These are phyloP conservation scores for Taxidea taxus DNA, from an alignment of 2,113 vertebrate genomes.

Conservation along the genomic window DNA sequence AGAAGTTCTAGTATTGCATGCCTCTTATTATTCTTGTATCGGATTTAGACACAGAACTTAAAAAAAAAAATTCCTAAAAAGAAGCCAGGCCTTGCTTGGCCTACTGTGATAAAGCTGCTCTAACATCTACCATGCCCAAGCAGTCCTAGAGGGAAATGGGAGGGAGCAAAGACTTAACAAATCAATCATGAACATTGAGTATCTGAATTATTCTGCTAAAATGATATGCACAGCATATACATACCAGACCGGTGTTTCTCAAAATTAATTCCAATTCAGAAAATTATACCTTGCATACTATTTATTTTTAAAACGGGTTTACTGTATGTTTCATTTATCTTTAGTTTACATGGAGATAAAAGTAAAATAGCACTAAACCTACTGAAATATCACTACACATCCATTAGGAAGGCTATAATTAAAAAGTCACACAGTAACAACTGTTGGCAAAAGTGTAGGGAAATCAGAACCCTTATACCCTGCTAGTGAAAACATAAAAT, in stretches of 20 bases:
- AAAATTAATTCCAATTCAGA: background rate
- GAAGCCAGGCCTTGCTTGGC: background rate
- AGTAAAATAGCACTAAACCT: background rate
- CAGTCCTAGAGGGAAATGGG: background rate
- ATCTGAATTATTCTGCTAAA: background rate
- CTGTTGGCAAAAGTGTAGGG: background rate
- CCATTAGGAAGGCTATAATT: background rate
- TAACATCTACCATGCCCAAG: background rate
- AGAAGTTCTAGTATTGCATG: background rate
- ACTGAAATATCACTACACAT: background rate
- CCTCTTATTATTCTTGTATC: background rate
- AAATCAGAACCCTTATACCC: background rate
- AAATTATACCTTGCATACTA: background rate
- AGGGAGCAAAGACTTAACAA: background rate
- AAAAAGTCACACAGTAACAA: background rate
- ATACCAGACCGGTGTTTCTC: no score
- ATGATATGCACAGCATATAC: background rate
- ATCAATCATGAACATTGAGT: background rate
- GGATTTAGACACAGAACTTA: background rate
- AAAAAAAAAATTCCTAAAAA: background rate
- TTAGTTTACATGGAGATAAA: background rate
- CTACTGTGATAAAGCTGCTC: background rate
- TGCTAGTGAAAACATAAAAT: background rate
- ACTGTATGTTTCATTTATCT: background rate
- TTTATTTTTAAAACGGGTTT: background rate